Evolutionary conservation across 2,113 vertebrate genomes (phyloP), one percentile per base, ranked within the genome.

Genomic region (Gobiocypris rarus): DNA sequence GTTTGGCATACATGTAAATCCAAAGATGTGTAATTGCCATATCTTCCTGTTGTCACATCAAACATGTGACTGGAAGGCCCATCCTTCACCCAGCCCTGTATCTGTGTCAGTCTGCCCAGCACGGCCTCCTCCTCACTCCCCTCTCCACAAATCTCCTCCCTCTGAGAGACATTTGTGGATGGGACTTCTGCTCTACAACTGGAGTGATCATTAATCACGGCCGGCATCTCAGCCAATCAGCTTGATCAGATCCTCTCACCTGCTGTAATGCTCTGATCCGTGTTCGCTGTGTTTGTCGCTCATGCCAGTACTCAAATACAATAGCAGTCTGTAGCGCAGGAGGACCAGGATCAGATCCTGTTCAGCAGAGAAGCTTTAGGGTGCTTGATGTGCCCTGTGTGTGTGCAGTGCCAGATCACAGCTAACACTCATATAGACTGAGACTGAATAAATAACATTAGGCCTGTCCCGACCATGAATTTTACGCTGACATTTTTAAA

Each of bases 231-330:
- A 87, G 82, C 59, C 85, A 84, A 78, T 90, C 75, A 54, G 84
- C 84, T 76, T 83, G 87, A 73, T 85, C 88, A 75, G 85, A 89
- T 86, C 87, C 89, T 90, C 28, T 56, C 50, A 48, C 86, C 84
- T 89, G 88, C 86, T 88, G 84, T 87, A 9, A 56, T 86, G 89
- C 89, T 87, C 85, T 88, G 50, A 34, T 70, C 87, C 85, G 22
- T 75, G 9, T 82, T 31, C 45, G 82, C 61, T 89, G 28, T 89
- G 86, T 91, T 86, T 89, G 87, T 83, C 84, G 94, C 90, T 26
- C 65, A 59, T 90, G 22, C n/a, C 31, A 41, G 1, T 24, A 26
- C 24, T 58, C 3, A n/a, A 9, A 77, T 9, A 59, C 13, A 28
- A 56, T 38, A 28, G 5, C 38, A 28, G 13, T 50, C 84, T 80